Conservation (phyloP, 2,888 invertebrate species). For the Nycteola revayana region DNA sequence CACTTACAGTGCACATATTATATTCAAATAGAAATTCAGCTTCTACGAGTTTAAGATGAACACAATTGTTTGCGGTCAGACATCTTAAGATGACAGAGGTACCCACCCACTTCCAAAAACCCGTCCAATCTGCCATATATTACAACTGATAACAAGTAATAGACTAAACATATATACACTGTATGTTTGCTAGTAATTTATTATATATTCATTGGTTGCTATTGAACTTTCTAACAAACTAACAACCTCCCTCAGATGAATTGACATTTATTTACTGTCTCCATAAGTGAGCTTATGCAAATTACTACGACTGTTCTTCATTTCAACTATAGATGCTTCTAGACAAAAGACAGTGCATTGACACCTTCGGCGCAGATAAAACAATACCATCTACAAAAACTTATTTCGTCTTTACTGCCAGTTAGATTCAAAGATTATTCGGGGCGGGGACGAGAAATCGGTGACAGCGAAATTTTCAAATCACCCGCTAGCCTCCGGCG, state of each 20-base stretch:
- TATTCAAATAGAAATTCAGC: no score
- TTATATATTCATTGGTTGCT: neutral
- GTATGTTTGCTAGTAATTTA: constrained; percentile 1
- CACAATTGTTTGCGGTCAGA: constrained; percentile 14
- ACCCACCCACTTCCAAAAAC: constrained; percentile 1
- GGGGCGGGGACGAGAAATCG: constrained; percentile 48
- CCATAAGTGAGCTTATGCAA: neutral
- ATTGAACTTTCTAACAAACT: no score
- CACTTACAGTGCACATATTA: no score
- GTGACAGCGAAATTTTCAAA: constrained; percentile 60
- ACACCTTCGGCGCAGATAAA: constrained; percentile 31
- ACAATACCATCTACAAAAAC: constrained; percentile 33
- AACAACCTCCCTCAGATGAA: neutral
- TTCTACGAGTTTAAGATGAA: no score
- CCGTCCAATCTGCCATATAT: constrained; percentile 8
- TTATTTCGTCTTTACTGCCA: constrained; percentile 63
- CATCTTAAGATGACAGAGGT: constrained; percentile 6
- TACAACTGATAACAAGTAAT: constrained; percentile 11
- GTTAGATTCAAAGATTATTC: constrained; percentile 66
- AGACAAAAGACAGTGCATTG: constrained; percentile 26
- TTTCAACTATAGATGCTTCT: neutral
- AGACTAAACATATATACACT: constrained; percentile 3
- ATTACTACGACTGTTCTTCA: neutral
- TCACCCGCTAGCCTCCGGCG: constrained; percentile 41
- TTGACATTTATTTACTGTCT: neutral